Base-by-base conservation (phyloP, 2,888 invertebrate species). In the Ceriagrion tenellum region DNA sequence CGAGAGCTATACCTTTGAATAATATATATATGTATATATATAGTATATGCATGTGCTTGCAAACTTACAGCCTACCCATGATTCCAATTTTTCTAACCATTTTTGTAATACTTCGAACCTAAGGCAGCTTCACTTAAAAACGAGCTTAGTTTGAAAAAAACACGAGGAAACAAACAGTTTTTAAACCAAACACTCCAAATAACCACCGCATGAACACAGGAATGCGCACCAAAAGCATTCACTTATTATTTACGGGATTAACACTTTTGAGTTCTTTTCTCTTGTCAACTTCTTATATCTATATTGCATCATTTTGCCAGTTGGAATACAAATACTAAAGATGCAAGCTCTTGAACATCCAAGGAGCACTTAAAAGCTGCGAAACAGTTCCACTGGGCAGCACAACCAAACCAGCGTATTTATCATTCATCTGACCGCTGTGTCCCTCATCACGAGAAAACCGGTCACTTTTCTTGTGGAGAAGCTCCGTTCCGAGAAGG, bases 71-170 rank as follows among this genome's bases (percentile, higher is more conserved):
- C 47, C n/a, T 74, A 93, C 40, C n/a, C n/a, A 89, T 3, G 26
- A 55, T 55, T 89, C 13, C 81, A 16, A 30, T 35, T 81, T 81
- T 81, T 81, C 35, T 81, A 81, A 35, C 13, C 35, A 81, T 13
- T 81, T 81, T 35, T 81, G 16, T 35, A 4, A 13, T 89, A 55
- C 55, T 55, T 93, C 93, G 47, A 55, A 74, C 93, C 93, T 93
- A 93, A 93, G 93, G 93, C 93, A 93, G 93, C 93, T 47, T 74
- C 40, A 69, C 47, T 93, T 69, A 69, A 81, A 20, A 81, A 81
- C 35, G 81, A 35, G 81, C 35, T 26, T 81, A 81, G 30, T 81
- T 35, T 35, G 0, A 13, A 81, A 35, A 35, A 81, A 30, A 81
- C 13, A 35, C 8, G n/a, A 81, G 35, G 16, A n/a, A 26, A 69